A percentile compares a stretch with the other conserved stretches of the same genome.
Conservation (phyloP, 2,113 vertebrate species). For the Copsychus sechellarum region DNA sequence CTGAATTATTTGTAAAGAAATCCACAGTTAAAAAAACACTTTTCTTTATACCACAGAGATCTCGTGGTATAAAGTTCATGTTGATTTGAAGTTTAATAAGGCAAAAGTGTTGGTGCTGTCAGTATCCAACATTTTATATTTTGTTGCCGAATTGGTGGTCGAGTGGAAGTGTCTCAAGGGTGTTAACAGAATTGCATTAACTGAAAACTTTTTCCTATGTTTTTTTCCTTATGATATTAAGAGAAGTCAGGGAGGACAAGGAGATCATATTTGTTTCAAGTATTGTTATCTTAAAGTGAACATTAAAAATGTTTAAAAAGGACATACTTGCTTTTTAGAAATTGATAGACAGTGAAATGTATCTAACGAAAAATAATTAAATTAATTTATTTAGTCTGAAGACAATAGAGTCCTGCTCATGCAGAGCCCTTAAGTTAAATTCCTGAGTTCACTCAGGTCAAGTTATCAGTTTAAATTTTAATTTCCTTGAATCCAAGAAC, state of each 20-base stretch:
- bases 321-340: neutral
- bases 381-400: neutral
- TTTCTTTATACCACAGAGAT: neutral
- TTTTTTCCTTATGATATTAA: neutral
- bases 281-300: neutral
- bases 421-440: neutral
- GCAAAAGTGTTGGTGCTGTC: neutral
- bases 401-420: neutral
- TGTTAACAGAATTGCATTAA: neutral
- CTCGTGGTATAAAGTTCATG: neutral
- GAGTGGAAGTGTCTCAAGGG: neutral
- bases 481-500: neutral
- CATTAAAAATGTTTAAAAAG: neutral
- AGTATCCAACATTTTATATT: neutral
- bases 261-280: neutral
- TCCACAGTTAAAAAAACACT: neutral
- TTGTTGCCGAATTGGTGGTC: neutral
- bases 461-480: neutral
- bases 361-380: neutral
- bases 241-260: neutral
- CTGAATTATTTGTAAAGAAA: neutral
- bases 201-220: neutral
- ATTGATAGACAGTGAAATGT: neutral
- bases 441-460: neutral
- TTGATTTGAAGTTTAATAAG: neutral